Evolutionary conservation across 1,140 invertebrate genomes (phyloP).

Genomic region (Ceratosolen fusciceps): DNA sequence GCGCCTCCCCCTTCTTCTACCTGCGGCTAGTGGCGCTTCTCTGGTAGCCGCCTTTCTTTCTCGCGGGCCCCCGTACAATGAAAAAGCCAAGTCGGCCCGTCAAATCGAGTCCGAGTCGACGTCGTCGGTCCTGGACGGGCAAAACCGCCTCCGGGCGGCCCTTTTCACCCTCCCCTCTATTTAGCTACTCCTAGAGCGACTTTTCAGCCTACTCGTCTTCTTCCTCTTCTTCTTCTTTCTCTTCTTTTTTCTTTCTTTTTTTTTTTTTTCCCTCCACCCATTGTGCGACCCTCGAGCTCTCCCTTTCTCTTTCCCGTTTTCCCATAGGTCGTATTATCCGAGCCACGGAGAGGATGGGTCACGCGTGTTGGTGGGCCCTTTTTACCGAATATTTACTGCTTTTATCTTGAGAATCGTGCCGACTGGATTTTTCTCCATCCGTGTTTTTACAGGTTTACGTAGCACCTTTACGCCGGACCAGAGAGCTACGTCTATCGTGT

Average conservation of each 20-base stretch:
- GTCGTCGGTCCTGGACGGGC: neutral
- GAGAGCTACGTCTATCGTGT: neutral
- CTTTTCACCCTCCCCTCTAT: neutral
- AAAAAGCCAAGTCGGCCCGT: neutral
- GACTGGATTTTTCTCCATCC: neutral
- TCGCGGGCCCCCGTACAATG: constrained; percentile 3
- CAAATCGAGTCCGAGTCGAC: constrained; percentile 25
- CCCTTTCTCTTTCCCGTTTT: neutral
- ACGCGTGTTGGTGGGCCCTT: neutral
- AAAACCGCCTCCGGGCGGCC: constrained; percentile 10
- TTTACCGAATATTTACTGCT: constrained; percentile 17
- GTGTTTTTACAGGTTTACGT: constrained; percentile 9
- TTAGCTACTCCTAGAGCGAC: constrained; percentile 12
- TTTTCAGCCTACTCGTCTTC: neutral
- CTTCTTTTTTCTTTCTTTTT: neutral
- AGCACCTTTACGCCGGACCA: neutral
- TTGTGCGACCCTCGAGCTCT: too few relatives aligned
- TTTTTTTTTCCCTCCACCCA: neutral
- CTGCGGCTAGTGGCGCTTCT: neutral
- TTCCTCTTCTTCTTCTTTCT: neutral
- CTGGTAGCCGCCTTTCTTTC: neutral
- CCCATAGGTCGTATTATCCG: neutral
- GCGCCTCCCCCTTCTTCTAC: neutral
- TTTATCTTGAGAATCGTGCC: constrained; percentile 6
- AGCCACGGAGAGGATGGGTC: neutral